These are phyloP conservation scores for Salarias fasciatus DNA, from an alignment of 2,797 vertebrate species.

Conservation along the genomic window DNA sequence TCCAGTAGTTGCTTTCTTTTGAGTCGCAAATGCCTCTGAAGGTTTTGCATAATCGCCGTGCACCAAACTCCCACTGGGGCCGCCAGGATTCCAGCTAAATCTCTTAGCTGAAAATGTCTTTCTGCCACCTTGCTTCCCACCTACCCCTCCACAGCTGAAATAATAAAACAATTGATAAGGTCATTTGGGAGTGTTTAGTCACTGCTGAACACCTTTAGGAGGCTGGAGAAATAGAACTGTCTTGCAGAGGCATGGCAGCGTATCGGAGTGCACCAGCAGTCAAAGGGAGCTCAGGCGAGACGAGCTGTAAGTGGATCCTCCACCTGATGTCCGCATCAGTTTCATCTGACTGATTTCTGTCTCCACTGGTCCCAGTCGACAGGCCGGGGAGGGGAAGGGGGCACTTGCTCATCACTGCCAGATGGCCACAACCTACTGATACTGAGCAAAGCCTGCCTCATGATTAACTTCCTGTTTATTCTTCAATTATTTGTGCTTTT, in stretches of 20 bases:
- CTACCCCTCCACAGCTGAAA: slow-evolving; percentile 46
- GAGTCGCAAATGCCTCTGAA: slow-evolving; percentile 37
- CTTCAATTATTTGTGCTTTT: slow-evolving; percentile 18
- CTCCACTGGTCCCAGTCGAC: slow-evolving; percentile 70
- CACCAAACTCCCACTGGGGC: slow-evolving; percentile 18
- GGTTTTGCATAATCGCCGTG: slow-evolving; percentile 63
- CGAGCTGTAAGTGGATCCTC: slow-evolving; percentile 81
- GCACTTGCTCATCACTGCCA: slow-evolving; percentile 54
- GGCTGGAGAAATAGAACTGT: slow-evolving; percentile 78
- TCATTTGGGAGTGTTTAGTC: slow-evolving; percentile 79
- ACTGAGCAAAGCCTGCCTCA: slow-evolving; percentile 37
- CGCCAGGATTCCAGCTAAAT: slow-evolving; percentile 46
- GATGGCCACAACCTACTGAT: slow-evolving; percentile 51
- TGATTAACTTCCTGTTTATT: slow-evolving; percentile 51
- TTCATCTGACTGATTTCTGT: slow-evolving; percentile 80
- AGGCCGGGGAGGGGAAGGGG: slow-evolving; percentile 53
- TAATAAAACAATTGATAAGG: slow-evolving; percentile 79
- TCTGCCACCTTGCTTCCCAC: slow-evolving; percentile 37
- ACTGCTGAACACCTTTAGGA: slow-evolving; percentile 70
- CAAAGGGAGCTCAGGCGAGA: slow-evolving; percentile 78
- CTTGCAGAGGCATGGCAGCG: slow-evolving; percentile 71
- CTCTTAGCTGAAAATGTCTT: slow-evolving; percentile 37
- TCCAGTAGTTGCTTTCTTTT: slow-evolving; percentile 39
- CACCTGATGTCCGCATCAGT: slow-evolving; percentile 85
- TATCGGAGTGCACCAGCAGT: slow-evolving; percentile 77